phyloP scores from a whole-genome alignment of 2,113 vertebrate species.

The Forbesichthys papilliferus region DNA sequence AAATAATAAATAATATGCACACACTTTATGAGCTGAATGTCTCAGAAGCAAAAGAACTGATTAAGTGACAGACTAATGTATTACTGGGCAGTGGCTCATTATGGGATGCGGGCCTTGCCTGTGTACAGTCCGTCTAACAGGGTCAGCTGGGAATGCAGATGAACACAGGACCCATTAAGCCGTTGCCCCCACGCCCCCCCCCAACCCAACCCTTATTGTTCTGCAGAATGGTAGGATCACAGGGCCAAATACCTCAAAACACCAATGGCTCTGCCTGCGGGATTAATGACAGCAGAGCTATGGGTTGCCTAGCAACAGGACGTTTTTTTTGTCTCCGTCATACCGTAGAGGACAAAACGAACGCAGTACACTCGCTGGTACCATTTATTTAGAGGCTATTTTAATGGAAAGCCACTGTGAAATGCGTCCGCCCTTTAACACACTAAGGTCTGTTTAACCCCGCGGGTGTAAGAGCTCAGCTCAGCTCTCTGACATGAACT shows the following conservation, averaged over 20 bases:
- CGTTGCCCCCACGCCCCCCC: constrained; percentile 7
- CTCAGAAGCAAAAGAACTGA: constrained; percentile 27
- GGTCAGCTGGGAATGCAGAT: constrained; percentile 14
- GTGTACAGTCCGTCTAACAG: not conserved
- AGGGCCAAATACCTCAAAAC: constrained; percentile 21
- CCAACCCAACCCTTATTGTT: constrained; percentile 15
- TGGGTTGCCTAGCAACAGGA: constrained; percentile 74
- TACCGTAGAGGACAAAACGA: not conserved
- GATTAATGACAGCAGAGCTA: constrained; percentile 46
- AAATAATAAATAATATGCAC: too few species aligned
- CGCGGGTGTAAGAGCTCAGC: too few species aligned
- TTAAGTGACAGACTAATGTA: constrained; percentile 40
- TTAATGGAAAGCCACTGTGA: not conserved
- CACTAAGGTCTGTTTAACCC: too few species aligned
- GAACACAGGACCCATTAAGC: constrained; percentile 33
- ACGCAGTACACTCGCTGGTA: constrained; percentile 7
- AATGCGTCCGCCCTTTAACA: not conserved
- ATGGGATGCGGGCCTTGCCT: not conserved
- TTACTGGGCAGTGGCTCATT: constrained; percentile 9
- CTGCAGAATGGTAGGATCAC: constrained; percentile 10
- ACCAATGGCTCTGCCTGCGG: constrained; percentile 1
- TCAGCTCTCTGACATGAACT: too few species aligned
- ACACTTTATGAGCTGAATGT: not conserved
- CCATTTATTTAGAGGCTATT: not conserved
- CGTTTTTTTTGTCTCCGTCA: constrained; percentile 16